phyloP scores from a whole-genome alignment of 2,888 invertebrate genomes.

The Serripes groenlandicus region DNA sequence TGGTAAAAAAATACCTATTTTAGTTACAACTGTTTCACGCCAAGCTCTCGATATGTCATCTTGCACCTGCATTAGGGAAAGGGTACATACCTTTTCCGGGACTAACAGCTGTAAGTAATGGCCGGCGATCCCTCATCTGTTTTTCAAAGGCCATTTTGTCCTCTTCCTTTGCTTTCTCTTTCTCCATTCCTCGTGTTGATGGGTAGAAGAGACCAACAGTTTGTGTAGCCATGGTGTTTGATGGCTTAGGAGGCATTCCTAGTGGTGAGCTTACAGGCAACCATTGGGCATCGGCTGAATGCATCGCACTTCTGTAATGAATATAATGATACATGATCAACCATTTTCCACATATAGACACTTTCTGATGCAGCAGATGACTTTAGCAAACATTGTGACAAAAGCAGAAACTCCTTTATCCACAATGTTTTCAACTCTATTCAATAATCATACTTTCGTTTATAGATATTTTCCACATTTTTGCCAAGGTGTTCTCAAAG shows the following conservation, averaged over 20 bases:
- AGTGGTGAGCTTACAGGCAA: conserved; percentile 75
- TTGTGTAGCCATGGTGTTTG: conserved; percentile 81
- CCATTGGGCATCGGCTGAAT: conserved; percentile 72
- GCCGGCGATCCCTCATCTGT: conserved; percentile 84
- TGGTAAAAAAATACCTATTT: neutral
- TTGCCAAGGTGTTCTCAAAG: no score
- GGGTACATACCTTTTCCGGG: conserved; percentile 87
- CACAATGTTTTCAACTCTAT: no score
- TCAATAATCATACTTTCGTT: no score
- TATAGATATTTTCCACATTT: no score
- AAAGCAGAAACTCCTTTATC: no score
- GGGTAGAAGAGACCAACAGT: conserved; percentile 86
- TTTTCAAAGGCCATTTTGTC: conserved; percentile 82
- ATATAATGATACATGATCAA: no score
- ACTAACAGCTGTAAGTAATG: conserved; percentile 85
- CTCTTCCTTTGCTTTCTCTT: conserved; percentile 80
- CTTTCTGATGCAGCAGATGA: no score
- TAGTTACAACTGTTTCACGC: neutral
- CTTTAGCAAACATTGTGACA: no score
- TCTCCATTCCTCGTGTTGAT: conserved; percentile 82
- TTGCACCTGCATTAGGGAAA: no score
- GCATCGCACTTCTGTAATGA: conserved; percentile 1
- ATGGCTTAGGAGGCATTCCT: conserved; percentile 67
- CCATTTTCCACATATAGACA: no score
- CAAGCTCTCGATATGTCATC: no score